Evolutionary conservation across 2,113 vertebrate species (phyloP), one percentile per base, ranked within the genome.

Genomic region (Lagopus muta): DNA sequence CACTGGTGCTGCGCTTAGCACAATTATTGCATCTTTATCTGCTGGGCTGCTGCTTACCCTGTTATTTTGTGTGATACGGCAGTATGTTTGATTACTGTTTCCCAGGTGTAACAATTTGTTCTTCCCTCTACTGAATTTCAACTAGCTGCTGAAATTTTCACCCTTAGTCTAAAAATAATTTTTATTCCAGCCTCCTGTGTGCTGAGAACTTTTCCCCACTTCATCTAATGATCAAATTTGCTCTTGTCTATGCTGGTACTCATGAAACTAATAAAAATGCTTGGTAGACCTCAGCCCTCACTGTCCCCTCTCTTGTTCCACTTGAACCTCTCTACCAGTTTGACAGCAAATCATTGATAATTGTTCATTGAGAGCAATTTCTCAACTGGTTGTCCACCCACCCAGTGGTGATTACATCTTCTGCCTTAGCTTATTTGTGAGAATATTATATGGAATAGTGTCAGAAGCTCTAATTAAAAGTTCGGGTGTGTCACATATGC

Each of bases 391-490:
- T 93, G 20, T 87, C 52, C 58, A 76, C 36, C 54, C 13, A 69
- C 62, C n/a, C 65, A 24, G 47, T 67, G 34, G 43, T 40, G 66
- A 75, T 92, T 69, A 52, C 4, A 8, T 72, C 25, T 85, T 22
- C 22, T 69, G 28, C 48, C 14, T 85, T 87, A 48, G 20, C 28
- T 72, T 84, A 34, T 78, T 82, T 8, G 78, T 75, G 27, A 91
- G 32, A 85, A n/a, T 82, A 73, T 85, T 89, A 24, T 30, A 36
- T 73, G 30, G 20, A 91, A 61, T 76, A 65, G 6, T 85, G 36
- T 61, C 62, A 91, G 54, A 79, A 82, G 18, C 7, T 89, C 67
- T 82, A 85, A 87, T 65, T 82, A 87, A 75, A 92, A 72, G 17
- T 58, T 64, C 54, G 40, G n/a, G 34, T 84, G 45, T 75, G 57